phyloP scores from a whole-genome alignment of 2,113 vertebrate species.

The Arvicanthis niloticus region DNA sequence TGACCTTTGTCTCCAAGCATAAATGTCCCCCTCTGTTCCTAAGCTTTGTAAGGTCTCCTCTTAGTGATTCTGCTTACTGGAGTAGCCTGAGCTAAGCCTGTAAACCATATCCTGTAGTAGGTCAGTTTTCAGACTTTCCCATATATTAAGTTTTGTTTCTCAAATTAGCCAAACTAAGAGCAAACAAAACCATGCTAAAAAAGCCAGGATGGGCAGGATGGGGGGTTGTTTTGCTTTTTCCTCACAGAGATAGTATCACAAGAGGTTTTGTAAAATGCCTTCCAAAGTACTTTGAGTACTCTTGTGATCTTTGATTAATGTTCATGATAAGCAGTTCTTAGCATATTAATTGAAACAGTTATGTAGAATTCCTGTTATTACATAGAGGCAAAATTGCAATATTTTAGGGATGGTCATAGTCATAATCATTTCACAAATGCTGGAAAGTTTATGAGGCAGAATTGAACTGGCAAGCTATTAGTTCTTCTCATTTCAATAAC shows the following conservation, averaged over 20 bases:
- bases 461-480: slow-evolving; percentile 7
- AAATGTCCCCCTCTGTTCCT: accelerated
- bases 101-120: neutral
- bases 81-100: neutral
- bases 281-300: neutral
- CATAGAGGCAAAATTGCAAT: neutral
- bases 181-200: neutral
- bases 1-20: neutral
- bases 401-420: neutral
- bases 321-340: neutral
- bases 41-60: neutral
- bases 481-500: slow-evolving; percentile 34
- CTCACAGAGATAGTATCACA: slow-evolving; percentile 9
- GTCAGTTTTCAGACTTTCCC: neutral
- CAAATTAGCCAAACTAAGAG: neutral
- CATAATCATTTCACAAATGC: neutral
- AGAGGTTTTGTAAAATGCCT: neutral
- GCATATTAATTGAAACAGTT: slow-evolving; percentile 13
- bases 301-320: neutral
- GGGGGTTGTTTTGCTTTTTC: neutral
- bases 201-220: neutral
- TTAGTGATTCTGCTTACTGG: neutral
- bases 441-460: neutral
- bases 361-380: neutral
- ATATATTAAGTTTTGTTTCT: neutral